Evolutionary conservation across 2,888 invertebrate genomes (phyloP).

Genomic region (Caradrina clavipalpis): DNA sequence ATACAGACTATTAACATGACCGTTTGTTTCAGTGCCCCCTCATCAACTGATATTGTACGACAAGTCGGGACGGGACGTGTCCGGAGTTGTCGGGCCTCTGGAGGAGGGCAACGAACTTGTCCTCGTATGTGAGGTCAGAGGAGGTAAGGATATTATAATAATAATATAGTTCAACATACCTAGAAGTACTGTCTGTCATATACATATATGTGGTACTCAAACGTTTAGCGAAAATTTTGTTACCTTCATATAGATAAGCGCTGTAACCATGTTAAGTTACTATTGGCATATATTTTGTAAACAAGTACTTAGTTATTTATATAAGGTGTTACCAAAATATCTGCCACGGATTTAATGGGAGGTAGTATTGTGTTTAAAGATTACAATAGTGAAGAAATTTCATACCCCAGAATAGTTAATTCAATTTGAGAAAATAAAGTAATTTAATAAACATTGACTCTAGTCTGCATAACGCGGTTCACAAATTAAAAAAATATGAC

Average conservation of each 20-base stretch:
- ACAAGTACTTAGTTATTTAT: no score
- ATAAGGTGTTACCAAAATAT: no score
- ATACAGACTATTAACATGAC: slow-evolving; percentile 1
- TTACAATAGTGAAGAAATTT: no score
- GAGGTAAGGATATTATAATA: slow-evolving; percentile 92
- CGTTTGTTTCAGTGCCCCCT: slow-evolving; percentile 94
- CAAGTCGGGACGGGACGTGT: slow-evolving; percentile 95
- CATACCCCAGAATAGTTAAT: no score
- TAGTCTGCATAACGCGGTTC: no score
- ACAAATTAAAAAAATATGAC: no score
- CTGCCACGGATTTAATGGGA: no score
- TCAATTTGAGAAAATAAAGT: no score
- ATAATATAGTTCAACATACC: slow-evolving; percentile 5
- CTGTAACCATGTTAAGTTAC: background rate
- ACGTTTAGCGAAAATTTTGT: background rate
- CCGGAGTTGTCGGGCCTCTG: slow-evolving; percentile 95
- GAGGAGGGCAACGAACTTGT: slow-evolving; percentile 96
- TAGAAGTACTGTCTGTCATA: background rate
- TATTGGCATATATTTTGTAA: no score
- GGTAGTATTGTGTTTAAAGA: no score
- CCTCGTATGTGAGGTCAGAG: slow-evolving; percentile 96
- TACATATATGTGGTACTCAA: no score
- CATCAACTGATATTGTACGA: slow-evolving; percentile 96
- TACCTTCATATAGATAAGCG: background rate
- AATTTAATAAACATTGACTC: no score